Evolutionary conservation across 2,113 vertebrate genomes (phyloP).

Genomic region (Zootoca vivipara): DNA sequence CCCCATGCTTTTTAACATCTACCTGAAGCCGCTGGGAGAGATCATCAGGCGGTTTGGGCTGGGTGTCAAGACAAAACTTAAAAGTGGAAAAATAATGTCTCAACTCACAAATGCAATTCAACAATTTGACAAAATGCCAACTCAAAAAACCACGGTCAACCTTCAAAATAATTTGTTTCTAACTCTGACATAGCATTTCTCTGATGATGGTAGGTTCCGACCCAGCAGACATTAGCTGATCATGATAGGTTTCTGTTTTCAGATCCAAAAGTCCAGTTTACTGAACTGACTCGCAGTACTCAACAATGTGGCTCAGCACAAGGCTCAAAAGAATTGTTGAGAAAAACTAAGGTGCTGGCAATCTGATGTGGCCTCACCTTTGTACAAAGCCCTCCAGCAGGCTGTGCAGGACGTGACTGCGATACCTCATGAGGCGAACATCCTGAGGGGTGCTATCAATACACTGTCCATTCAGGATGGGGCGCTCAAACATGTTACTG

Average conservation of each 20-base stretch:
- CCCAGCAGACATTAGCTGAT: not conserved
- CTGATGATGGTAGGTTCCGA: not conserved
- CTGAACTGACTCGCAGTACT: not conserved
- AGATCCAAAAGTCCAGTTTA: not conserved
- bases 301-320: not conserved
- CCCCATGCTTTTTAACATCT: too few relatives aligned
- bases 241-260: not conserved
- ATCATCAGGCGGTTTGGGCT: too few relatives aligned
- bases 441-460: slow-evolving; percentile 97
- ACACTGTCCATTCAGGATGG: slow-evolving; percentile 97
- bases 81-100: not conserved
- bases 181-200: not conserved
- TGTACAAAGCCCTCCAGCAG: slow-evolving; percentile 98
- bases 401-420: slow-evolving; percentile 97
- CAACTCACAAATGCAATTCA: slow-evolving; percentile 4
- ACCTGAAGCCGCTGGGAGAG: too few relatives aligned
- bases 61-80: too few relatives aligned
- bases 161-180: not conserved
- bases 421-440: slow-evolving; percentile 95
- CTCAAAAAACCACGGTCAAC: not conserved
- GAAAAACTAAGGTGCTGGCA: accelerated
- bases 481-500: slow-evolving; percentile 99
- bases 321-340: not conserved
- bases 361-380: slow-evolving; percentile 78
- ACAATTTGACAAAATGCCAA: not conserved